A percentile compares a stretch with the other conserved stretches of the same genome.
Conservation (phyloP, 2,888 invertebrate species). For the Ceratothoa steindachneri region DNA sequence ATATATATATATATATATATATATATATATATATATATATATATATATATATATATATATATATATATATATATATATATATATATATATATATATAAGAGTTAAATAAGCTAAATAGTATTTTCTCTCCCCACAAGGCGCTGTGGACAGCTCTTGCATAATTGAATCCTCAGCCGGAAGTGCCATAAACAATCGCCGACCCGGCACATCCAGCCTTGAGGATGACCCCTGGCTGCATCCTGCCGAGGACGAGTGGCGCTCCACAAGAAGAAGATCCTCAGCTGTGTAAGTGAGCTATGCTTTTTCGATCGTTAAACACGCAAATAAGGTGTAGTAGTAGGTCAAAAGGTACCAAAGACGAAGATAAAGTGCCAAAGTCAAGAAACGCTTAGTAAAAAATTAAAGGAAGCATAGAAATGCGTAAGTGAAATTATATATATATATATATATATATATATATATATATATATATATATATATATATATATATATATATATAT, state of each 20-base stretch:
- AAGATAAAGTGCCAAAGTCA: not conserved
- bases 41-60: no score
- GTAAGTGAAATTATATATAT: not conserved
- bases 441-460: not conserved
- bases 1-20: no score
- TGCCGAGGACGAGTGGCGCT: conserved; percentile 64
- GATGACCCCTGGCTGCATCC: conserved; percentile 40
- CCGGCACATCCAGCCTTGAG: conserved; percentile 33
- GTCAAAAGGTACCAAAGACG: not conserved
- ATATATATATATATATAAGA: no score
- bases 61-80: no score
- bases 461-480: not conserved
- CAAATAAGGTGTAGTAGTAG: not conserved
- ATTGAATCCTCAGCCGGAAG: no score
- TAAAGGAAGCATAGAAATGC: no score
- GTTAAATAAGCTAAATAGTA: no score
- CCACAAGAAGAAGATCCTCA: conserved; percentile 72
- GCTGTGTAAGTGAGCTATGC: conserved; percentile 70
- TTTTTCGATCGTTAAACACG: conserved; percentile 5
- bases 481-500: no score
- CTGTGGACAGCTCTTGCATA: no score
- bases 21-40: no score
- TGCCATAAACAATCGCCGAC: conserved; percentile 17
- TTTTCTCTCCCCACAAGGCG: no score
- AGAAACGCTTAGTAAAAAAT: no score